Base-by-base conservation (phyloP, 2,888 invertebrate species). In the Esperia sulphurella region DNA sequence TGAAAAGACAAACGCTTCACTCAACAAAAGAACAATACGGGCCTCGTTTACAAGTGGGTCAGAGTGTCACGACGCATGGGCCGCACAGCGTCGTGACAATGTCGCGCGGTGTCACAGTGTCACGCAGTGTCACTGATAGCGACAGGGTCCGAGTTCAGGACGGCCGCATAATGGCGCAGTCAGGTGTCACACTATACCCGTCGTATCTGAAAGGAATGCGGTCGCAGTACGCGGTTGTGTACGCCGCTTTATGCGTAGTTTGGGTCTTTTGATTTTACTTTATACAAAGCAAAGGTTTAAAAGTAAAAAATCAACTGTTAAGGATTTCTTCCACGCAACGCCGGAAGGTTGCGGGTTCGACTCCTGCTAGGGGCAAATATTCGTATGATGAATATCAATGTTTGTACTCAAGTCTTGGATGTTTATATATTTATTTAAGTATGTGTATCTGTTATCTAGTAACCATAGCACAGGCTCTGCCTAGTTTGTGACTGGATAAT, bases 21-120 rank as follows among this genome's bases (percentile, higher is more conserved):
- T 35, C 14, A 39, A 77, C 70, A 73, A 73, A 62, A 70, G 73
- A 68, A 83, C 81, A 82, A 80, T 75, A 71, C 69, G 55, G 55
- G 58, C 59, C 44, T 55, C 50, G 46, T 41, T 41, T 49, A 52
- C 70, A 84, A 81, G 67, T 84, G 68, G 85, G 85, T 79, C 79
- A 83, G 54, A 74, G 71, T 75, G 81, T 73, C 74, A 66, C 56
- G 55, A 54, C 54, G 58, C 54, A 49, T 50, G 48, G 55, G 51
- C 44, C 49, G 50, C 53, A 49, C 55, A 58, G 21, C 21, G 21
- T 60, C 62, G 61, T 59, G 67, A 67, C 70, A 69, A 68, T 67
- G 76, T 69, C 72, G 61, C 63, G 63, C 60, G 71, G 66, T 76
- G 74, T 75, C 78, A 63, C 57, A 45, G 21, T 21, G 21, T 21